These are phyloP conservation scores for Caenorhabditis sp. DNA, from an alignment of 2,888 invertebrate genomes.

Conservation along the genomic window DNA sequence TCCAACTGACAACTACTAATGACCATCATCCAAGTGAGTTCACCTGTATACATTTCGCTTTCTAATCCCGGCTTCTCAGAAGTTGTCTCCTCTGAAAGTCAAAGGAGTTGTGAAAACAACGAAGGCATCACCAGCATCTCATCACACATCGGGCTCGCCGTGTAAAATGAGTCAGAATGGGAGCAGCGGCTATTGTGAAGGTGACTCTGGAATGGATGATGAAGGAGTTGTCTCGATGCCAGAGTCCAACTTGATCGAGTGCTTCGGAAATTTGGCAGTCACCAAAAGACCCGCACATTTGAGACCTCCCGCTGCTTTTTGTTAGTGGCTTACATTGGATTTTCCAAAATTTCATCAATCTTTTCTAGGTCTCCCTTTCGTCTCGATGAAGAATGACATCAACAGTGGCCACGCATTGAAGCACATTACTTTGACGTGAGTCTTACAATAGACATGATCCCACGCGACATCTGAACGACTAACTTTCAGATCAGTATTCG, in stretches of 20 bases:
- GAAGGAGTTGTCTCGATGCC: conserved; percentile 61
- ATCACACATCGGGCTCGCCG: conserved; percentile 35
- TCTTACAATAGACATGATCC: too few relatives aligned
- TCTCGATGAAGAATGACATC: conserved; percentile 67
- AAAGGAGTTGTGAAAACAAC: conserved; percentile 34
- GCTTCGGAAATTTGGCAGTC: conserved; percentile 64
- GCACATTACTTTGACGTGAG: conserved; percentile 64
- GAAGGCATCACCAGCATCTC: conserved; percentile 4
- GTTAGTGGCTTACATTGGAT: conserved; percentile 40
- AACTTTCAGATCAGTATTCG: conserved; percentile 51
- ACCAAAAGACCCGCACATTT: conserved; percentile 58
- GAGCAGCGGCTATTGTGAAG: conserved; percentile 59
- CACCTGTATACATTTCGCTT: too few relatives aligned
- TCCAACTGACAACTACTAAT: conserved; percentile 45
- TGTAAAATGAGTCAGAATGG: conserved; percentile 56
- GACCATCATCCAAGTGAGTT: conserved; percentile 44
- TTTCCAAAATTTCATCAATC: background rate
- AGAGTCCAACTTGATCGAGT: conserved; percentile 60
- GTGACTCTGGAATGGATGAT: conserved; percentile 33
- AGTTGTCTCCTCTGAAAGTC: conserved; percentile 47
- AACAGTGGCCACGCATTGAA: conserved; percentile 65
- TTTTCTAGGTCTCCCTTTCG: conserved; percentile 67
- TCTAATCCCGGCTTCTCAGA: conserved; percentile 1
- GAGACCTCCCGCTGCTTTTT: conserved; percentile 68
- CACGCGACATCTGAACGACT: too few relatives aligned